Evolutionary conservation across 23 tunicate genomes (phyloP).

Genomic region (Trididemnum clinides): DNA sequence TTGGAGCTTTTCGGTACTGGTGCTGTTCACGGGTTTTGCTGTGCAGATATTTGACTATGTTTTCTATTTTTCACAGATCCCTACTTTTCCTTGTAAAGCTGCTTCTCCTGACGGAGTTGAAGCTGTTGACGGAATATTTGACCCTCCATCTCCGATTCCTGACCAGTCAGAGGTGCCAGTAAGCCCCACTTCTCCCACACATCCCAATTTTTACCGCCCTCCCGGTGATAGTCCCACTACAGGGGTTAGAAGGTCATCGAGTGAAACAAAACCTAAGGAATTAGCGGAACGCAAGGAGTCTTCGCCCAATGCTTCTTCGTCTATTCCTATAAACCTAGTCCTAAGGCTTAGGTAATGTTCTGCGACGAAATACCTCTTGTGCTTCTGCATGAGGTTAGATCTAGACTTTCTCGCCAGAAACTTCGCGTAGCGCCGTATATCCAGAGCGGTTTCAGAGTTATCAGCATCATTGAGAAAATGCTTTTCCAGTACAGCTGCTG

Average conservation of each 20-base stretch:
- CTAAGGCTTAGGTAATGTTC: constrained; percentile 32
- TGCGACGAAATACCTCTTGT: too few relatives aligned
- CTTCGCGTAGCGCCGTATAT: too few relatives aligned
- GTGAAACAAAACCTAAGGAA: not conserved
- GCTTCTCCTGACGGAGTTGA: not conserved
- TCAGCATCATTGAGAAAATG: too few relatives aligned
- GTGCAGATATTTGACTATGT: too few relatives aligned
- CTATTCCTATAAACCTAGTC: constrained; percentile 17
- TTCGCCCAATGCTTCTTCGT: not conserved
- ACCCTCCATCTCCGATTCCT: not conserved
- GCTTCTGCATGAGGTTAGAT: too few relatives aligned
- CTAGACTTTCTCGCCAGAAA: too few relatives aligned
- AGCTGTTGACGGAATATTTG: not conserved
- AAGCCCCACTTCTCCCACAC: constrained; percentile 59
- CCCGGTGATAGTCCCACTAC: constrained; percentile 1
- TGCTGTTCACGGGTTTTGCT: too few relatives aligned
- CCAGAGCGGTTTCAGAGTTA: too few relatives aligned
- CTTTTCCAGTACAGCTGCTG: too few relatives aligned
- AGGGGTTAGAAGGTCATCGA: not conserved
- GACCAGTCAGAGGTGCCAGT: constrained; percentile 25
- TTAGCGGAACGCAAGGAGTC: not conserved
- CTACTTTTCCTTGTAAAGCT: not conserved
- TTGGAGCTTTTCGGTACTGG: too few relatives aligned
- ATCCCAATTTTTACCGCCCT: constrained; percentile 53
- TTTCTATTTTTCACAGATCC: too few relatives aligned